Conservation (phyloP, 2,888 invertebrate species). For the Trichopria drosophilae region DNA sequence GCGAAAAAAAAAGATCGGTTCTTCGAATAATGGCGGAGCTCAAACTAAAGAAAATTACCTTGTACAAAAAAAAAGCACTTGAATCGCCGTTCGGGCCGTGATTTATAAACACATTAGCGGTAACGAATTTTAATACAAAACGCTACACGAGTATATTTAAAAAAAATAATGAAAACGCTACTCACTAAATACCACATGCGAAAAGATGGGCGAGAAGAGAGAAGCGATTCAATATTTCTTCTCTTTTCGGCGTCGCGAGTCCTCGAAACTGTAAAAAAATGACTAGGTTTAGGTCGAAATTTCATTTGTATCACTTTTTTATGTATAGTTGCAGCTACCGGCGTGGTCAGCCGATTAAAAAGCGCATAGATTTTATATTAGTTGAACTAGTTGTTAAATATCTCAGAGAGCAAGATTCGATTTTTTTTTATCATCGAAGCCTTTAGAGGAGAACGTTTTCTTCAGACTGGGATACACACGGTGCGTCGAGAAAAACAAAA, state of each 20-base stretch:
- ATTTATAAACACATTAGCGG: slow-evolving; percentile 44
- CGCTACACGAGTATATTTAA: slow-evolving; percentile 43
- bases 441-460: slow-evolving; percentile 17
- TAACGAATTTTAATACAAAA: slow-evolving; percentile 46
- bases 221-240: slow-evolving; percentile 15
- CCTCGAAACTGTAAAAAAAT: slow-evolving; percentile 22
- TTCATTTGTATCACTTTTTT: slow-evolving; percentile 35
- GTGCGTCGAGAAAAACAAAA: no score
- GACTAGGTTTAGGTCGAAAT: slow-evolving; percentile 17
- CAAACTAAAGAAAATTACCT: slow-evolving; percentile 38
- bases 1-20: slow-evolving; percentile 48
- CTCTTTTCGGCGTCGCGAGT: no score
- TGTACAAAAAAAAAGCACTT: slow-evolving; percentile 46
- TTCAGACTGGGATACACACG: slow-evolving; percentile 5
- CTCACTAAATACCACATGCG: slow-evolving; percentile 22
- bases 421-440: slow-evolving; percentile 15
- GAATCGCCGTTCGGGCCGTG: slow-evolving; percentile 46
- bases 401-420: no score
- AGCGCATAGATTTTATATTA: slow-evolving; percentile 33
- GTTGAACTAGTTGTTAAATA: slow-evolving; percentile 31
- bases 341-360: slow-evolving; percentile 30
- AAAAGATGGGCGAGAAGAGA: slow-evolving; percentile 14
- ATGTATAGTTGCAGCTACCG: slow-evolving; percentile 34
- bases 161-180: slow-evolving; percentile 29
- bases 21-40: slow-evolving; percentile 39